A percentile compares a stretch with the other conserved stretches of the same genome.
phyloP scores from a whole-genome alignment of 64 coral and sea anemone species.

The Montipora efflorescens region DNA sequence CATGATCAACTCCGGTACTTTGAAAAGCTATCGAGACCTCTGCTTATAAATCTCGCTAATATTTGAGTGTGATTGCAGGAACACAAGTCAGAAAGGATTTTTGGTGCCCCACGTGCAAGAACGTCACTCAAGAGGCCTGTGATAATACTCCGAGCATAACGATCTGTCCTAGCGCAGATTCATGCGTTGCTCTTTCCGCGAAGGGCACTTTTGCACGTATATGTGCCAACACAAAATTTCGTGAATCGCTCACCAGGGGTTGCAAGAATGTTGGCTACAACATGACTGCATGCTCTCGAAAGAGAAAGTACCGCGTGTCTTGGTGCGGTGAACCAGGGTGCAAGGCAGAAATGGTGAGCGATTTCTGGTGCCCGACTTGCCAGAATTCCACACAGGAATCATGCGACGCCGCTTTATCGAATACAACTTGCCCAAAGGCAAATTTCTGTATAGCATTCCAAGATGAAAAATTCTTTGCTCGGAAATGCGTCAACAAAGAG shows the following conservation, averaged over 20 bases:
- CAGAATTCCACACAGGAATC: background rate
- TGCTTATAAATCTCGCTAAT: too few species aligned
- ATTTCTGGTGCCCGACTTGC: slow-evolving; percentile 29
- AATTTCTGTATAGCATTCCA: slow-evolving; percentile 1
- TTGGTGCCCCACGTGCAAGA: slow-evolving; percentile 10
- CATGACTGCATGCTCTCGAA: background rate
- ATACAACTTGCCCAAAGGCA: slow-evolving; percentile 25
- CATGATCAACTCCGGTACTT: too few species aligned
- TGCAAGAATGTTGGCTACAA: background rate
- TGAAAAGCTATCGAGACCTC: too few species aligned
- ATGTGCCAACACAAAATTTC: slow-evolving; percentile 17
- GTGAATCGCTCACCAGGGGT: background rate
- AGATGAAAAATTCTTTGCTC: background rate
- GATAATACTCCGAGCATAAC: background rate
- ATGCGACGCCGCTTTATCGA: background rate
- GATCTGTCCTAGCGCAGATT: background rate
- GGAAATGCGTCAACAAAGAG: slow-evolving; percentile 12
- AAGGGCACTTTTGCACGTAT: background rate
- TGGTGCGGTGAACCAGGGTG: slow-evolving; percentile 12
- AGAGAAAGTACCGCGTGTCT: background rate
- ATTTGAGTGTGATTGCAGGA: background rate
- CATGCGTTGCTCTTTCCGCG: background rate
- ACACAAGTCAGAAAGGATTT: background rate
- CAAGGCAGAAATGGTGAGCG: background rate
- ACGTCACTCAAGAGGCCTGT: background rate